phyloP scores from a whole-genome alignment of 2,797 vertebrate genomes.

The Sebastes hopkinsi region DNA sequence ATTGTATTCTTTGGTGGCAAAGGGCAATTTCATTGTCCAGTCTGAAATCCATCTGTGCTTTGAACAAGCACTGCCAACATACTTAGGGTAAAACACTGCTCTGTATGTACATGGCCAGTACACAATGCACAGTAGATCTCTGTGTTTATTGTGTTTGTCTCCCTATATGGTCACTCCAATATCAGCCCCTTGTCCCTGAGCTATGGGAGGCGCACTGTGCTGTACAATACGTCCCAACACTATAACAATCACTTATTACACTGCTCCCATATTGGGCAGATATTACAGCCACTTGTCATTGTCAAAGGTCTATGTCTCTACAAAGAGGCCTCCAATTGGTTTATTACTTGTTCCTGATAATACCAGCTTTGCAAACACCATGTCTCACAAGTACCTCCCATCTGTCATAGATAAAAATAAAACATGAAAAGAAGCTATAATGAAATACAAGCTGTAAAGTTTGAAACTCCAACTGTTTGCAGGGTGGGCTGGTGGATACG shows the following conservation, averaged over 20 bases:
- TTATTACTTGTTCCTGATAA: slow-evolving; percentile 31
- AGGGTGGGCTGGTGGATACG: neutral
- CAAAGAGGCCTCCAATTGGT: neutral
- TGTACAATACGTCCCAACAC: slow-evolving; percentile 38
- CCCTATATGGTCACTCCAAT: slow-evolving; percentile 39
- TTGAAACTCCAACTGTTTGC: neutral
- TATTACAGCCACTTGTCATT: slow-evolving; percentile 32
- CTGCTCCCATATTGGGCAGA: slow-evolving; percentile 17
- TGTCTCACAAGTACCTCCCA: slow-evolving; percentile 1
- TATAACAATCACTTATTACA: slow-evolving; percentile 24
- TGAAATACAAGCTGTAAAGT: slow-evolving; percentile 7
- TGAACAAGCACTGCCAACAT: slow-evolving; percentile 12
- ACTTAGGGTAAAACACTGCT: slow-evolving; percentile 8
- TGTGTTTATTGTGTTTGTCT: slow-evolving; percentile 35
- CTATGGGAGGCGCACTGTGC: neutral
- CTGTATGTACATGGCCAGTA: slow-evolving; percentile 17
- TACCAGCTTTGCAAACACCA: neutral
- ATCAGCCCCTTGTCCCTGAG: slow-evolving; percentile 16
- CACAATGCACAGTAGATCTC: slow-evolving; percentile 51
- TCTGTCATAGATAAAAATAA: slow-evolving; percentile 13
- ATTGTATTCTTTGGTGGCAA: neutral
- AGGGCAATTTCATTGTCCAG: neutral
- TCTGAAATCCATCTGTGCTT: neutral
- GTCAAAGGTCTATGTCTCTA: slow-evolving; percentile 8
- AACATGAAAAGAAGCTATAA: neutral